phyloP scores from a whole-genome alignment of 1,140 invertebrate species.

The Papilio machaon region DNA sequence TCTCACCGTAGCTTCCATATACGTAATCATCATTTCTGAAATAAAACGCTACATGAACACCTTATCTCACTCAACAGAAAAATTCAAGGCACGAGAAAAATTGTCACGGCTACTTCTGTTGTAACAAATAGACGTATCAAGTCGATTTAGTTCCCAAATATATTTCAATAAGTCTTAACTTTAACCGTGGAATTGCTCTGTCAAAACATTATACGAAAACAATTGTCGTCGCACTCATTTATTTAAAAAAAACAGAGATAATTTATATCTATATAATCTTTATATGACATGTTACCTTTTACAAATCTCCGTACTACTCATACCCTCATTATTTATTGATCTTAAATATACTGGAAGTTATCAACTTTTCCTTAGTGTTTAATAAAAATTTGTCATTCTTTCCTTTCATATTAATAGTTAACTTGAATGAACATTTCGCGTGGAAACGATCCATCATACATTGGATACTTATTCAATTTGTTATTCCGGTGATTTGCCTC shows the following conservation, averaged over 20 bases:
- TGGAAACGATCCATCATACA: neutral
- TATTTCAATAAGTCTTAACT: neutral
- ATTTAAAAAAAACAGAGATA: no score
- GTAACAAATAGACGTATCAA: neutral
- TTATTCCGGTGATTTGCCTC: neutral
- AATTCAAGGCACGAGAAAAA: neutral
- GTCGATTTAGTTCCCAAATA: neutral
- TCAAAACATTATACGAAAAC: no score
- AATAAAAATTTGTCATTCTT: no score
- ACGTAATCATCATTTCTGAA: constrained; percentile 65
- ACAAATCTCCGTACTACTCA: no score
- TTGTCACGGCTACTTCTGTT: neutral
- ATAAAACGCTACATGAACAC: constrained; percentile 39
- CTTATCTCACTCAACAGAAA: neutral
- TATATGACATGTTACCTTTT: no score
- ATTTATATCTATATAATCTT: no score
- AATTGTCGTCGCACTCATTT: no score
- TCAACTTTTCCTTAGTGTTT: no score
- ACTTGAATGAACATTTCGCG: neutral
- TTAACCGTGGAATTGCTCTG: no score
- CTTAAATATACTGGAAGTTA: no score
- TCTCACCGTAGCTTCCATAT: constrained; percentile 67
- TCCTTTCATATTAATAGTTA: no score
- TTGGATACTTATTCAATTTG: neutral
- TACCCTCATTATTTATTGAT: no score